A percentile compares a stretch with the other conserved stretches of the same genome.
Evolutionary conservation across 2,113 vertebrate species (phyloP).

Genomic region (Mirounga angustirostris): DNA sequence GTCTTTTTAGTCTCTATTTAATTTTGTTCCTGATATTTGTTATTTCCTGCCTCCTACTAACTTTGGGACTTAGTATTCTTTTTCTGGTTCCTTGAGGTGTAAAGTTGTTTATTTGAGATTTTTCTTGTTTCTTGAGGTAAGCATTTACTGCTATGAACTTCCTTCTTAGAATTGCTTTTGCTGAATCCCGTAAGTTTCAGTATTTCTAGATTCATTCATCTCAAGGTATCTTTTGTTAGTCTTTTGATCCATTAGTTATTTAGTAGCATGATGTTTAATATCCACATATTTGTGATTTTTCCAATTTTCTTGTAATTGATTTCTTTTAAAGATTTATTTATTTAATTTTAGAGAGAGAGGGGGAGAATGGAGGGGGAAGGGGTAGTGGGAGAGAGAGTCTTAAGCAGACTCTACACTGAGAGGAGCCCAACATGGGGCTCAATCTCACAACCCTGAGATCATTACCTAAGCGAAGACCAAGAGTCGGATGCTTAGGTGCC

Average conservation of each 20-base stretch:
- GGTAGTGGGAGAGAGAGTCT: background rate
- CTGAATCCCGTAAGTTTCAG: background rate
- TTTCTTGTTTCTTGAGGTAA: background rate
- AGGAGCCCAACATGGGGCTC: too few species aligned
- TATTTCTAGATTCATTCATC: background rate
- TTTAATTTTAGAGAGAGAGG: too few species aligned
- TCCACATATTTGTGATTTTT: background rate
- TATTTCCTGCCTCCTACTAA: background rate
- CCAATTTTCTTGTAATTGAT: background rate
- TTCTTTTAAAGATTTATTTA: background rate
- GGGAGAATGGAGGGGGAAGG: background rate
- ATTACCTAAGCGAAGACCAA: too few species aligned
- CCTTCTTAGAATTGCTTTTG: background rate
- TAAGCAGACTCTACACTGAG: too few species aligned
- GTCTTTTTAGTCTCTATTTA: background rate
- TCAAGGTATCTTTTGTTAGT: background rate
- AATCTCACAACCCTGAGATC: too few species aligned
- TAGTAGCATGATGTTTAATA: background rate
- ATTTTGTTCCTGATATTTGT: background rate
- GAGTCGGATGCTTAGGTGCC: too few species aligned
- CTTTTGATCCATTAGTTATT: background rate
- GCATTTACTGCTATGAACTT: background rate
- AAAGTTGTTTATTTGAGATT: background rate
- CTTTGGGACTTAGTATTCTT: background rate
- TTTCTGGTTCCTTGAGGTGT: background rate